A percentile compares a stretch with the other conserved stretches of the same genome.
phyloP scores from a whole-genome alignment of 2,888 invertebrate genomes.

The Spodoptera exigua region DNA sequence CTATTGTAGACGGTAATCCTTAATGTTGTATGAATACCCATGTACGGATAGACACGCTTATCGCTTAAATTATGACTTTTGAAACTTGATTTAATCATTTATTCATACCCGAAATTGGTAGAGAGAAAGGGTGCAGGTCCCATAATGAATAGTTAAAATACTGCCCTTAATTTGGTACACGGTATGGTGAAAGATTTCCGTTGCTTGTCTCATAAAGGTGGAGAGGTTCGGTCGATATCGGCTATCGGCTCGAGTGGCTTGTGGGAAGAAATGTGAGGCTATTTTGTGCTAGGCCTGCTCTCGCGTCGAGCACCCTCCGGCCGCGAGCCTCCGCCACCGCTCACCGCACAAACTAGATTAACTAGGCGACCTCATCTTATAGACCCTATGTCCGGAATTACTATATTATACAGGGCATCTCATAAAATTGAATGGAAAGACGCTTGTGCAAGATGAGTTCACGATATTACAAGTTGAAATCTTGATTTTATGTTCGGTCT shows the following conservation, averaged over 20 bases:
- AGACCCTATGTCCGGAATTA: slow-evolving; percentile 66
- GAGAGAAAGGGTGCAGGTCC: background rate
- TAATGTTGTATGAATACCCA: slow-evolving; percentile 34
- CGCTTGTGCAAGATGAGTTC: slow-evolving; percentile 29
- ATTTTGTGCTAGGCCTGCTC: slow-evolving; percentile 75
- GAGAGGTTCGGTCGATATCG: slow-evolving; percentile 74
- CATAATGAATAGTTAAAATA: slow-evolving; percentile 28
- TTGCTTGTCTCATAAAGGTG: slow-evolving; percentile 75
- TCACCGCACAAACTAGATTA: slow-evolving; percentile 80
- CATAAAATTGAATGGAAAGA: slow-evolving; percentile 48
- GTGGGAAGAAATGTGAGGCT: slow-evolving; percentile 82
- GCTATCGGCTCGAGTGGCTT: slow-evolving; percentile 78
- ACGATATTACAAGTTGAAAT: slow-evolving; percentile 30
- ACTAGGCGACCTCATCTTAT: slow-evolving; percentile 72
- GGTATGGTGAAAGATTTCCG: slow-evolving; percentile 65
- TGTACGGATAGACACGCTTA: slow-evolving; percentile 18
- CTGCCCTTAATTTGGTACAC: slow-evolving; percentile 49
- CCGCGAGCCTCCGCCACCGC: slow-evolving; percentile 55
- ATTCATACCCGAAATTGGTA: slow-evolving; percentile 5
- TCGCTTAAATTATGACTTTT: slow-evolving; percentile 23
- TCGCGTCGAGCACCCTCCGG: slow-evolving; percentile 72
- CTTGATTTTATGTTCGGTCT: slow-evolving; percentile 24
- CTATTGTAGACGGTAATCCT: slow-evolving; percentile 48
- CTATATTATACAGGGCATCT: slow-evolving; percentile 56
- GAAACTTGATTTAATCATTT: slow-evolving; percentile 17